Percentiles rank a stretch among this genome's conserved stretches.
Conservation (phyloP, 2,113 vertebrate genomes). For the Eubucco bourcierii region DNA sequence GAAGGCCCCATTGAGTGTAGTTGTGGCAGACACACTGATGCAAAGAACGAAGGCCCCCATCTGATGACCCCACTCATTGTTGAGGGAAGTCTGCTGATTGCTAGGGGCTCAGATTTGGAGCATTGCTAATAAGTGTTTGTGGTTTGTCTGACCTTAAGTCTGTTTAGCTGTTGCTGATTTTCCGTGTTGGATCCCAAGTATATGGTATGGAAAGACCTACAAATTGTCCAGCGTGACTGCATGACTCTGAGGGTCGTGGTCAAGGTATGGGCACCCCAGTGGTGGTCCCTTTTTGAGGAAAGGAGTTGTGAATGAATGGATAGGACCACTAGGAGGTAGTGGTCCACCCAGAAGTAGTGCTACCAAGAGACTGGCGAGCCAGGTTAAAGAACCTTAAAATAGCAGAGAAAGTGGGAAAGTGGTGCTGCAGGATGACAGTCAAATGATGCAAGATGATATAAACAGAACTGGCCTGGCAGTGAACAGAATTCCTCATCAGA, state of each 20-base stretch:
- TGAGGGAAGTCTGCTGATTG: background rate
- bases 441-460: background rate
- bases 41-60: background rate
- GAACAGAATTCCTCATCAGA: background rate
- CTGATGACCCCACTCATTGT: background rate
- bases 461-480: background rate
- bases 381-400: background rate
- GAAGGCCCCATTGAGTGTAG: background rate
- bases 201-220: background rate
- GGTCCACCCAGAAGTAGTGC: background rate
- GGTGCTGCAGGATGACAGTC: background rate
- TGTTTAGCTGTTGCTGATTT: background rate
- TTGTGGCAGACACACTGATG: background rate
- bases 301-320: background rate
- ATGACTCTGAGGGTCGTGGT: background rate
- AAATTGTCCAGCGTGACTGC: background rate
- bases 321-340: background rate
- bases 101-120: background rate
- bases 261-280: background rate
- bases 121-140: background rate
- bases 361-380: background rate
- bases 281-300: background rate
- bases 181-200: background rate
- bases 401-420: background rate
- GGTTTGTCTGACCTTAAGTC: background rate